Evolutionary conservation across 2,888 invertebrate species (phyloP), one percentile per base, ranked within the genome.

Genomic region (Rhyacophila evoluta): DNA sequence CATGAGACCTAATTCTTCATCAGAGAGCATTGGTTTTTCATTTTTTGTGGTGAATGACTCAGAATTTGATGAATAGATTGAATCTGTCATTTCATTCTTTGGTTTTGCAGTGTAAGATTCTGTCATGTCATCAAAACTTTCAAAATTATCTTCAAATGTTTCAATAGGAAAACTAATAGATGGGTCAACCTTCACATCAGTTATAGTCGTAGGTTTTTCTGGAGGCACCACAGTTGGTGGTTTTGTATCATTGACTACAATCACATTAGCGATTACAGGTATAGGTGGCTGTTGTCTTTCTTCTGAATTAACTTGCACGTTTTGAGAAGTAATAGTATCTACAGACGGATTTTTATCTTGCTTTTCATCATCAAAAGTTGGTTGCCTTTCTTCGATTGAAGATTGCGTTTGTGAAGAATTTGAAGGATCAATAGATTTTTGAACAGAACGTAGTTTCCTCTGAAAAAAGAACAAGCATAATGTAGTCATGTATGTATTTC

Each of bases 371-470:
- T 81, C 55, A 19, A 55, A 36, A 82, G 84, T 83, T 86, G 88
- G 41, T 74, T 79, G 84, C 83, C 86, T 88, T 12, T 89, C 89
- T 70, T 89, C 89, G 11, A 87, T 80, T 0, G 88, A 88, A 0
- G 81, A 81, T 0, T 85, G 84, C 55, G 86, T 86, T 25, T 87
- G 86, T 12, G 86, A 83, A 27, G 87, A 83, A 28, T 87, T 85
- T 80, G 88, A 89, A 5, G 91, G 91, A 80, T 88, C 89, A 0
- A 87, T 87, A 0, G 91, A 91, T 80, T 89, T 88, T 83, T 92
- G 92, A 11, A 93, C 92, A 11, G 91, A 89, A 72, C 94, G 91
- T 70, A 94, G 89, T 85, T 94, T 94, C 83, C 95, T 90, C 92
- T 93, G 87, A 81, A 86, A 84, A 33, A 33, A 33, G 6, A 33